These are phyloP conservation scores for Phaenicophaeus curvirostris DNA, from an alignment of 2,797 vertebrate species.

Conservation along the genomic window DNA sequence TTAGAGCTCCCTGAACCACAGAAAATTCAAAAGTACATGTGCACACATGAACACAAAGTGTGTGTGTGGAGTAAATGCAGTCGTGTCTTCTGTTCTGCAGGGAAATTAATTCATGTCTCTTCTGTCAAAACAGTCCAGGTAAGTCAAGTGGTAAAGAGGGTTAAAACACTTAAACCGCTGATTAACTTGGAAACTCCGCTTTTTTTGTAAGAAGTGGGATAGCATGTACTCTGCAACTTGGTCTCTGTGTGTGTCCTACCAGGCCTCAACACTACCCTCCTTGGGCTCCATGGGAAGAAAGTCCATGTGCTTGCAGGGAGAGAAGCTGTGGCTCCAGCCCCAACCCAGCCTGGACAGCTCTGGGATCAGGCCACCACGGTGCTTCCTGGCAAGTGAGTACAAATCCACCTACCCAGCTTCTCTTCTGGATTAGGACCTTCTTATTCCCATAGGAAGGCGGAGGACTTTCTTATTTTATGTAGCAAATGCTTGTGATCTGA, in stretches of 20 bases:
- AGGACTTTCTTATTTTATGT: background rate
- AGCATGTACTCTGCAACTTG: background rate
- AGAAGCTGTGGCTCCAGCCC: background rate
- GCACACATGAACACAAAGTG: accelerated
- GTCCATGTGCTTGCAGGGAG: accelerated
- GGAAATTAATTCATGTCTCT: background rate
- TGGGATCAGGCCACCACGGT: background rate
- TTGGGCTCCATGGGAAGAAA: background rate
- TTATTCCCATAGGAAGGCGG: background rate
- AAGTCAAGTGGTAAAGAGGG: background rate
- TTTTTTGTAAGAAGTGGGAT: background rate
- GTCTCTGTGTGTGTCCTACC: background rate
- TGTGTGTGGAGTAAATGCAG: background rate
- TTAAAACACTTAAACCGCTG: background rate
- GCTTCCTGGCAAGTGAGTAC: background rate
- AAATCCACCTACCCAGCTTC: background rate
- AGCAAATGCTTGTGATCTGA: background rate
- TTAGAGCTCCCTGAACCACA: background rate
- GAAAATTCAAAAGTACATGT: background rate
- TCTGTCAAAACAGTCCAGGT: background rate
- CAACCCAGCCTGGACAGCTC: background rate
- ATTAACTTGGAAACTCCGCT: background rate
- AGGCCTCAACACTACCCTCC: accelerated
- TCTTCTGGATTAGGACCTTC: background rate
- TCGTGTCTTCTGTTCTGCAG: background rate